Evolutionary conservation across 2,888 invertebrate genomes (phyloP), one percentile per base, ranked within the genome.

Genomic region (Mythimna loreyi): DNA sequence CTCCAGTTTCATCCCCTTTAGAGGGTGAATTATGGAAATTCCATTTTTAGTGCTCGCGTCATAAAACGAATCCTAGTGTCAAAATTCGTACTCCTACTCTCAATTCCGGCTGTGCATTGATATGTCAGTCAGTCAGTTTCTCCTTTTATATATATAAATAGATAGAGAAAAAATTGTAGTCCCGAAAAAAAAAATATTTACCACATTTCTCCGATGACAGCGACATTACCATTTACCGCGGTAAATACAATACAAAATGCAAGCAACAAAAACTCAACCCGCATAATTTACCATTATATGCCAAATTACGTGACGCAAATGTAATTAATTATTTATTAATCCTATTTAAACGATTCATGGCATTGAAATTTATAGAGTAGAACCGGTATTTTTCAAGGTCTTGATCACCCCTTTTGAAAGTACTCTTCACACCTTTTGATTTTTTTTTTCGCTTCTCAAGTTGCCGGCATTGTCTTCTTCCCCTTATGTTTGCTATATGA

Each of bases 401-500:
- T 64, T 69, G 77, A 78, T 78, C 78, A 80, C 77, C 82, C 82
- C 78, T 78, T 81, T 63, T 25, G 30, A 75, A 56, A 73, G 70
- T 74, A 77, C 57, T 82, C 75, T 87, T 87, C 78, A 84, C 87
- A 87, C 87, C 87, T 87, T 85, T 84, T 69, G 56, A 68, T 80
- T 84, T 78, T 86, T 79, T 79, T 81, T 82, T 70, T 57, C 9
- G 69, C 30, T 79, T 85, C 79, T 86, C 84, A 75, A 82, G 75
- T 85, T 83, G 75, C 79, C 25, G 13, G 55, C 9, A 78, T 80
- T 79, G 85, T 91, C 85, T 84, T 83, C 50, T 75, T 74, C 72
- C 91, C 92, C 88, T 87, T 72, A 80, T 90, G 85, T 90, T 90
- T 90, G 91, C 89, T 89, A 90, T 91, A 90, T 86, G 83, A 79